Base-by-base conservation (phyloP, 2,113 vertebrate genomes). In the Arenaria interpres region DNA sequence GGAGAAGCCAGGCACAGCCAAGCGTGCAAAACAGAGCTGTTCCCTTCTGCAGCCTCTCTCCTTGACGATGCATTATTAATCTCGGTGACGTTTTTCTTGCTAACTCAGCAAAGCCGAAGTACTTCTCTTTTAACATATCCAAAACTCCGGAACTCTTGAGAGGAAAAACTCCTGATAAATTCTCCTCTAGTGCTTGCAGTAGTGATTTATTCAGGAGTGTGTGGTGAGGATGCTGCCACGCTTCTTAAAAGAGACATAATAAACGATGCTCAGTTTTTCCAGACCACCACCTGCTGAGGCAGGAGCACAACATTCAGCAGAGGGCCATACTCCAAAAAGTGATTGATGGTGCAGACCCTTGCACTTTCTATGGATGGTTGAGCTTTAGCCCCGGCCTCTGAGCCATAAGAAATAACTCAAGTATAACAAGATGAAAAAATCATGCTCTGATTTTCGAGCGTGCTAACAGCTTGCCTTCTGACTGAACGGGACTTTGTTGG, bases 91-190 rank as follows among this genome's bases (percentile, higher is more conserved):
- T 7, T 30, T 48, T 79, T 43, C 66, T 83, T 64, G 63, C 84
- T 81, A 63, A 19, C 41, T 88, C 56, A 84, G 88, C 78, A 82
- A 78, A 90, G 48, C 59, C 66, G 25, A 60, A 96, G 50, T 41
- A n/a, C 53, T 64, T 21, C 43, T 90, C 50, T 53, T 74, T 50
- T 12, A 69, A 67, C n/a, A 22, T 30, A 53, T 9, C 18, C 56
- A 37, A 43, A 60, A 53, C 20, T 19, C 0, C 0, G 54, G 48
- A 96, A 54, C 22, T 63, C 54, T 30, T 0, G 1, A 72, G 41
- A 71, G 45, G 45, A 37, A 75, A 46, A 72, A 21, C 20, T 80
- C 35, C 5, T 8, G 30, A 68, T 54, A 25, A 68, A 41, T 62
- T 73, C 69, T 62, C 48, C 41, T 51, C 56, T 46, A 2, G 22